These are phyloP conservation scores for Philonicus albiceps DNA, from an alignment of 2,888 invertebrate genomes.

Conservation along the genomic window DNA sequence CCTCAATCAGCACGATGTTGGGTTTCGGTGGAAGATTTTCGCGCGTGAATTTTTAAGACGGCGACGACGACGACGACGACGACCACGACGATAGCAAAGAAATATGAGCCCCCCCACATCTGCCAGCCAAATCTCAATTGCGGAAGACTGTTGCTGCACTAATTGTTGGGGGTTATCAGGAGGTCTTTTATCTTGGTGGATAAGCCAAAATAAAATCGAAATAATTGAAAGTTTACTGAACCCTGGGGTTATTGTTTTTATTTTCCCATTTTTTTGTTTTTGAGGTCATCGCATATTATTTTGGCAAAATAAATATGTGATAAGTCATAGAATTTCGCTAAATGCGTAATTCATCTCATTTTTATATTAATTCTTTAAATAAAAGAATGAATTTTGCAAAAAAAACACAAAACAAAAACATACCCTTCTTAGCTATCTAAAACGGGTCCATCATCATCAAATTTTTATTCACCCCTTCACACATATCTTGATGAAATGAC, in stretches of 20 bases:
- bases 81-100: too few species aligned
- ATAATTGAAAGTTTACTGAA: constrained; percentile 9
- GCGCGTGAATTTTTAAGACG: not conserved
- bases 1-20: not conserved
- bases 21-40: not conserved
- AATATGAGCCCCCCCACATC: not conserved
- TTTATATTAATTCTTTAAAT: not conserved
- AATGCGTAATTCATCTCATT: not conserved
- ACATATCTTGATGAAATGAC: too few species aligned
- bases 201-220: constrained; percentile 8
- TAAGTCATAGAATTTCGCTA: not conserved
- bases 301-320: not conserved
- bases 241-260: not conserved
- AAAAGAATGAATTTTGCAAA: too few species aligned
- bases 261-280: not conserved
- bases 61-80: not conserved
- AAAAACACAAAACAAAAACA: too few species aligned
- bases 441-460: too few species aligned
- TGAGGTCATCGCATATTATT: not conserved
- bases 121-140: not conserved
- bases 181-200: constrained; percentile 10
- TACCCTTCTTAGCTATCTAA: too few species aligned
- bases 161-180: constrained; percentile 41
- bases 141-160: constrained; percentile 42
- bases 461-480: too few species aligned